Evolutionary conservation across 1,140 invertebrate genomes (phyloP).

Genomic region (Zaprionus camerounensis): DNA sequence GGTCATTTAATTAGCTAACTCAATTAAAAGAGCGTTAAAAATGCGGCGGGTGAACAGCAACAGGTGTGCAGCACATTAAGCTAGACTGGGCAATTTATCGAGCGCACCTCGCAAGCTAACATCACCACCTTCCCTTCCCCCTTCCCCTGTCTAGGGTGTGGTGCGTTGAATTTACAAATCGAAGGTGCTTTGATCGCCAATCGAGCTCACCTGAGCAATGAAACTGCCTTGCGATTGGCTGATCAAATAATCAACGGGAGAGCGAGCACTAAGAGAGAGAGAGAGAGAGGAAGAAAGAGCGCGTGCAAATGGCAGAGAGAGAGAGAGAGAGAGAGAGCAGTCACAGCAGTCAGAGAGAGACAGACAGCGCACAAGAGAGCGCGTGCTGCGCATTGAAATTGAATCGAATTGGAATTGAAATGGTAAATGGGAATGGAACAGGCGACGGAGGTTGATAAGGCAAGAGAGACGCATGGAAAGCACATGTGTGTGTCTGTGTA

Average conservation of each 20-base stretch:
- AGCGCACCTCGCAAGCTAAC: conserved; percentile 27
- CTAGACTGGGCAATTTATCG: not conserved
- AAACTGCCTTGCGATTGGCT: conserved; percentile 74
- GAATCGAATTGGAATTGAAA: conserved; percentile 56
- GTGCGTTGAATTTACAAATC: conserved; percentile 36
- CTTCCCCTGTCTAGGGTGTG: conserved; percentile 31
- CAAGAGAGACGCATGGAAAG: not conserved
- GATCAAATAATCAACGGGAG: conserved; percentile 74
- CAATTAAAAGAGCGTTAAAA: conserved; percentile 80
- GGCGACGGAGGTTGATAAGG: conserved; percentile 44
- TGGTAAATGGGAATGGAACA: conserved; percentile 69
- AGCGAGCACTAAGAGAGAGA: conserved; percentile 18
- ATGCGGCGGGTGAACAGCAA: conserved; percentile 53
- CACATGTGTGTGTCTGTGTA: not conserved
- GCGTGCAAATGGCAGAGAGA: not conserved
- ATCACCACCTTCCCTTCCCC: not conserved
- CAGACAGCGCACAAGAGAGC: conserved; percentile 1
- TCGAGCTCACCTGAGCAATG: conserved; percentile 73
- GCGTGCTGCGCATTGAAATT: conserved; percentile 69
- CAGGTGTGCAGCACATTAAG: conserved; percentile 71
- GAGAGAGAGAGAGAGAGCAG: not conserved
- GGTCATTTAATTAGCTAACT: conserved; percentile 77
- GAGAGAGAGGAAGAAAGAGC: conserved; percentile 9
- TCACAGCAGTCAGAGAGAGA: conserved; percentile 12
- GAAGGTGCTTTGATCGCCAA: conserved; percentile 59